A percentile compares a stretch with the other conserved stretches of the same genome.
Evolutionary conservation across 2,797 vertebrate genomes (phyloP).

Genomic region (Trichosurus vulpecula): DNA sequence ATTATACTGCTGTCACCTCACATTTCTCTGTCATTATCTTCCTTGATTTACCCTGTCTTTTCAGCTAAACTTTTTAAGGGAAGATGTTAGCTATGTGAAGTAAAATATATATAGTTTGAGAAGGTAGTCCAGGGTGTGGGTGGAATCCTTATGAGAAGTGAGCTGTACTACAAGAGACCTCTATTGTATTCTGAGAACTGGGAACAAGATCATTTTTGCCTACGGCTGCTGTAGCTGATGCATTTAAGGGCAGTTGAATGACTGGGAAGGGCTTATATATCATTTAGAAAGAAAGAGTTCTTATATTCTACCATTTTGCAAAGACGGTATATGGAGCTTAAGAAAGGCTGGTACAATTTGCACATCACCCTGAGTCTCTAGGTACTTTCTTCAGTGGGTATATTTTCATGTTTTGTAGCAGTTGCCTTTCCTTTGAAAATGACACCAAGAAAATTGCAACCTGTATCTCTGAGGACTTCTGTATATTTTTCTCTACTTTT

Average conservation of each 20-base stretch:
- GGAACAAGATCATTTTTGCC: neutral
- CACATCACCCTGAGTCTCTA: neutral
- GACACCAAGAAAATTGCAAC: neutral
- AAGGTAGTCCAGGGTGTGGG: neutral
- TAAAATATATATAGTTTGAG: neutral
- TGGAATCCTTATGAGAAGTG: neutral
- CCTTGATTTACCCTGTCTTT: neutral
- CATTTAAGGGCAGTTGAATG: neutral
- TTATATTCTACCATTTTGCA: neutral
- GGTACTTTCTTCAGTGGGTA: neutral
- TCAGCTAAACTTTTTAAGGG: neutral
- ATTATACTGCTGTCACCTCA: neutral
- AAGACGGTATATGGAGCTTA: neutral
- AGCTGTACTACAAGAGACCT: neutral
- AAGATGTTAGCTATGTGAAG: neutral
- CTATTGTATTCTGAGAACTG: neutral
- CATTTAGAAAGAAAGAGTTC: neutral
- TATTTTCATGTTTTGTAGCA: neutral
- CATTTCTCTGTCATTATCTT: neutral
- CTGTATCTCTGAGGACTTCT: neutral
- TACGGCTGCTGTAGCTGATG: neutral
- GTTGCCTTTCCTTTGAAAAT: neutral
- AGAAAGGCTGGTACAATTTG: neutral
- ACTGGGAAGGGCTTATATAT: neutral
- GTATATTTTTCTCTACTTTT: neutral